Evolutionary conservation across 2,797 vertebrate genomes (phyloP).

Genomic region (Channa striata): DNA sequence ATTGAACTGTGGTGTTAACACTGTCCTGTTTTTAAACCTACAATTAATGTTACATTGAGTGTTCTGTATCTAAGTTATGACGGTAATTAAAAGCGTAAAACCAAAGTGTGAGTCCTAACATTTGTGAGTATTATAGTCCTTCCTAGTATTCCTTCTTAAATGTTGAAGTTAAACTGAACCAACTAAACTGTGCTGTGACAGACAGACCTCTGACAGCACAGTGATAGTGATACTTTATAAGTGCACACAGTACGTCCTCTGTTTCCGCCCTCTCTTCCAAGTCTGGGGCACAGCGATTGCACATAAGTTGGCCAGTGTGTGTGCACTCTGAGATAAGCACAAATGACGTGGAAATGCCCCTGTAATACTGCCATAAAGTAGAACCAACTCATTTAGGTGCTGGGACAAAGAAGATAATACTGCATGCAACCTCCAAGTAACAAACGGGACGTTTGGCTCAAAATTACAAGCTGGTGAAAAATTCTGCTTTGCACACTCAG

Average conservation of each 20-base stretch:
- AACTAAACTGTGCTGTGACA: slow-evolving; percentile 17
- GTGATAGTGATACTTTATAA: slow-evolving; percentile 36
- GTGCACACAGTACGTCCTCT: slow-evolving; percentile 36
- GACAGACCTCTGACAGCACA: slow-evolving; percentile 54
- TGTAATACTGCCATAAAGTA: slow-evolving; percentile 21
- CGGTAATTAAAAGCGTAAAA: slow-evolving; percentile 33
- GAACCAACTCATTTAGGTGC: background rate
- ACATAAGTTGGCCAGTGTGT: slow-evolving; percentile 45
- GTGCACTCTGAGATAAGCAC: slow-evolving; percentile 75
- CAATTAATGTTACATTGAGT: slow-evolving; percentile 17
- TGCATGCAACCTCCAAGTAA: slow-evolving; percentile 21
- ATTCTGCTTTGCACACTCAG: background rate
- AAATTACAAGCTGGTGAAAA: background rate
- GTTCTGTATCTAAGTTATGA: slow-evolving; percentile 32
- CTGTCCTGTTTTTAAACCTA: background rate
- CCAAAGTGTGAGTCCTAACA: slow-evolving; percentile 3
- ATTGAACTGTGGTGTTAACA: slow-evolving; percentile 19
- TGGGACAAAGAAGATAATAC: background rate
- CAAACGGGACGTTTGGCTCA: background rate
- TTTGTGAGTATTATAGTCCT: background rate
- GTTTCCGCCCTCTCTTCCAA: slow-evolving; percentile 67
- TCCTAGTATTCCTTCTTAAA: background rate
- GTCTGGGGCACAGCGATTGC: slow-evolving; percentile 78
- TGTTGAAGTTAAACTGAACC: slow-evolving; percentile 14
- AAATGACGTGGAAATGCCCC: slow-evolving; percentile 42